Percentiles rank a stretch among this genome's conserved stretches.
These are phyloP conservation scores for Chaetoderma sp. DNA, from an alignment of 2,888 invertebrate species.

Conservation along the genomic window DNA sequence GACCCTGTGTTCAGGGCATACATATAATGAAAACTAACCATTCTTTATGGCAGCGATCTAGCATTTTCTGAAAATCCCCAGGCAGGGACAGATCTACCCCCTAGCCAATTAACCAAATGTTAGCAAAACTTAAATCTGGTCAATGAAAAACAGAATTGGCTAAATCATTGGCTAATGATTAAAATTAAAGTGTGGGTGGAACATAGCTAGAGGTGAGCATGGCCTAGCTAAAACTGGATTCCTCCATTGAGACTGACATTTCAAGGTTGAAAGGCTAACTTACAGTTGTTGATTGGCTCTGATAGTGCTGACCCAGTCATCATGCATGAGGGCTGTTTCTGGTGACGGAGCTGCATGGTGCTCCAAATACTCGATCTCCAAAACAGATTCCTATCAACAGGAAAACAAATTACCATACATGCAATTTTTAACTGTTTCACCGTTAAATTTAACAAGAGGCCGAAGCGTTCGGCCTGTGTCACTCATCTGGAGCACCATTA, in stretches of 20 bases:
- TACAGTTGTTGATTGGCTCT: constrained; percentile 69
- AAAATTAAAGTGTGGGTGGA: too few species aligned
- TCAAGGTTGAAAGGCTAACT: constrained; percentile 20
- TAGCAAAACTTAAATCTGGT: too few species aligned
- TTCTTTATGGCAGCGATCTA: background rate
- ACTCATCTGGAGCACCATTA: too few species aligned
- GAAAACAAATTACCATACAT: background rate
- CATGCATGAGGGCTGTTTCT: constrained; percentile 90
- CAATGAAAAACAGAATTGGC: too few species aligned
- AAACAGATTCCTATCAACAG: constrained; percentile 77
- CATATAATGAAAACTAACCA: background rate
- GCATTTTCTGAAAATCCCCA: background rate
- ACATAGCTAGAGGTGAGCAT: too few species aligned
- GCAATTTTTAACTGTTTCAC: background rate
- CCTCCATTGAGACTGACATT: background rate
- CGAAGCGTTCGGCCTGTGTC: too few species aligned
- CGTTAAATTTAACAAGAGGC: too few species aligned
- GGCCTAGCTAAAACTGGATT: too few species aligned
- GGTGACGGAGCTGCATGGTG: constrained; percentile 92
- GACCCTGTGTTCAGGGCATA: background rate
- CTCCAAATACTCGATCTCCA: constrained; percentile 92
- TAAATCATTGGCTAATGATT: too few species aligned
- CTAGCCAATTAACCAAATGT: too few species aligned
- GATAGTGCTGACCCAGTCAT: constrained; percentile 97
- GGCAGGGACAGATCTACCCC: too few species aligned